Percentiles rank a stretch among this genome's conserved stretches.
Conservation (phyloP, 2,797 vertebrate genomes). For the Catharus ustulatus region DNA sequence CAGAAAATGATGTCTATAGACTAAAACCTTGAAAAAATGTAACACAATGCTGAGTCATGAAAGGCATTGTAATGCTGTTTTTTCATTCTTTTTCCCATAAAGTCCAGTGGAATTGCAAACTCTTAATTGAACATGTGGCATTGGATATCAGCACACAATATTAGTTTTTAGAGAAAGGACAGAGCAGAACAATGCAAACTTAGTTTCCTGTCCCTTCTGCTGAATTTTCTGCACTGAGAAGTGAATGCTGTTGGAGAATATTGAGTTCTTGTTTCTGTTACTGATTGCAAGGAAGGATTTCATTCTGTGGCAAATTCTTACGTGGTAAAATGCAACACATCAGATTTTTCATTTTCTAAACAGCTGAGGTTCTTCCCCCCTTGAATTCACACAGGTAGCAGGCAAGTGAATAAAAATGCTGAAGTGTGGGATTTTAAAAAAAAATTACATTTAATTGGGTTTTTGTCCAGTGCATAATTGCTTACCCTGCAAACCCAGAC, state of each 20-base stretch:
- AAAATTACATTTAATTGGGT: not conserved
- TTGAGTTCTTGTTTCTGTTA: not conserved
- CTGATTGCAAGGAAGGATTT: not conserved
- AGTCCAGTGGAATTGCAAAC: not conserved
- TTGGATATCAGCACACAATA: not conserved
- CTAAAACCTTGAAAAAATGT: not conserved
- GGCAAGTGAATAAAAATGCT: conserved; percentile 13
- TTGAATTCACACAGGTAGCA: conserved; percentile 31
- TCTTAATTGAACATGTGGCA: not conserved
- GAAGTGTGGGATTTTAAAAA: not conserved
- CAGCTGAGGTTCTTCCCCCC: not conserved
- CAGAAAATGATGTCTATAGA: not conserved
- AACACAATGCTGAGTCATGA: not conserved
- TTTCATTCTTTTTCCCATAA: not conserved
- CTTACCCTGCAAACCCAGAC: not conserved
- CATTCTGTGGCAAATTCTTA: not conserved
- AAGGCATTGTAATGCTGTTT: not conserved
- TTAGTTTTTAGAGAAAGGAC: not conserved
- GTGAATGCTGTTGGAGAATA: not conserved
- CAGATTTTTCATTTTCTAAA: not conserved
- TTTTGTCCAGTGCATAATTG: not conserved
- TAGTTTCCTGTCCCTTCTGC: not conserved
- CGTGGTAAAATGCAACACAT: not conserved
- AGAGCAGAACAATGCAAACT: not conserved
- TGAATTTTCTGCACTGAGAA: not conserved